Conservation (phyloP, 2,797 vertebrate genomes). For the Micrastur ruficollis region DNA sequence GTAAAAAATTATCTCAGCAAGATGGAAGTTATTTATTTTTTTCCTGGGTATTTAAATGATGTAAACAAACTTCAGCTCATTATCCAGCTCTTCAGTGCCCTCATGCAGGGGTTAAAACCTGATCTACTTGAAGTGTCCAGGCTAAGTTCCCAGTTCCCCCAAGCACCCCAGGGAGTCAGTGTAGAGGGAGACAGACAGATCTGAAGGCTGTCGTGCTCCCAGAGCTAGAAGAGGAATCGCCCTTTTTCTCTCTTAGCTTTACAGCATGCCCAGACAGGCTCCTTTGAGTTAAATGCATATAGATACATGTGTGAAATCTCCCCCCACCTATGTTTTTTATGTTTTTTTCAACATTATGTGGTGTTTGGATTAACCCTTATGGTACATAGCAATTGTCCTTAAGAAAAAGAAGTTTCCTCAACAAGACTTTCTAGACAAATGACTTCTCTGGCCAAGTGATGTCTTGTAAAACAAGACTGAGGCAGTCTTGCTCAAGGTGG, state of each 20-base stretch:
- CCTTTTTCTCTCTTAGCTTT: neutral
- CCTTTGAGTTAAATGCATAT: neutral
- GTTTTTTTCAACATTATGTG: neutral
- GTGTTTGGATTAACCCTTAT: neutral
- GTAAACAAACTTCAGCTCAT: neutral
- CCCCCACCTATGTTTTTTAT: neutral
- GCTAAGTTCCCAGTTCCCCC: neutral
- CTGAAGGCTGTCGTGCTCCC: neutral
- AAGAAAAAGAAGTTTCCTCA: neutral
- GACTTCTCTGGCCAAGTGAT: neutral
- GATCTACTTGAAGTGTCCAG: fast-evolving
- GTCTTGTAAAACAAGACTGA: neutral
- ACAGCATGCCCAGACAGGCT: neutral
- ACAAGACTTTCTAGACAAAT: neutral
- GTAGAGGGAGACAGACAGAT: neutral
- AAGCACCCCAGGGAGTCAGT: fast-evolving
- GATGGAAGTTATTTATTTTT: neutral
- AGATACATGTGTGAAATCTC: neutral
- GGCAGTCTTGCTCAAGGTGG: neutral
- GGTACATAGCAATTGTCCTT: neutral
- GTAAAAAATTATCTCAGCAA: neutral
- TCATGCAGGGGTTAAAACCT: neutral
- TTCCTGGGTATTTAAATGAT: neutral
- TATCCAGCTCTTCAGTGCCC: neutral
- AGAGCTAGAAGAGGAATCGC: neutral